A percentile compares a stretch with the other conserved stretches of the same genome.
These are phyloP conservation scores for Scomber colias DNA, from an alignment of 2,113 vertebrate species.

Conservation along the genomic window DNA sequence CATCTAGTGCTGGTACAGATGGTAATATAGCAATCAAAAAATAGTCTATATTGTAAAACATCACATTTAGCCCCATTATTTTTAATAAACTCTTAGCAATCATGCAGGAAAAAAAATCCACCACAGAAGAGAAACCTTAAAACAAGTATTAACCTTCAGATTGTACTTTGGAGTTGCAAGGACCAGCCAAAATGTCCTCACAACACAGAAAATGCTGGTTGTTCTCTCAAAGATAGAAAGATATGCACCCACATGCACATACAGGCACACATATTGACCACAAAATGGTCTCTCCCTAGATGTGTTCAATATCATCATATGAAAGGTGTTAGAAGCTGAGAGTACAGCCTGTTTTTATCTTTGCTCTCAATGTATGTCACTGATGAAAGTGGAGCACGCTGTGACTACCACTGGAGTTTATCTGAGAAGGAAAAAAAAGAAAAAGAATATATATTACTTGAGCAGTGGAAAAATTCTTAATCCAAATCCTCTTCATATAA, in stretches of 20 bases:
- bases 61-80: background rate
- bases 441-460: slow-evolving; percentile 66
- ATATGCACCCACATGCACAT: background rate
- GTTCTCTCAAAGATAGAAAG: too few relatives aligned
- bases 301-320: background rate
- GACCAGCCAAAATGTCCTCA: too few relatives aligned
- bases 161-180: too few relatives aligned
- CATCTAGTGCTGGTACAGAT: slow-evolving; percentile 29
- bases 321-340: slow-evolving; percentile 12
- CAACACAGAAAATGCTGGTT: too few relatives aligned
- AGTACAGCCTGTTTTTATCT: slow-evolving; percentile 35
- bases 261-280: background rate
- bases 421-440: slow-evolving; percentile 45
- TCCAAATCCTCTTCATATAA: slow-evolving; percentile 84
- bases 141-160: too few relatives aligned
- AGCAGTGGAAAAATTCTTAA: slow-evolving; percentile 74
- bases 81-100: background rate
- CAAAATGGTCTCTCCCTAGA: background rate
- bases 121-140: background rate
- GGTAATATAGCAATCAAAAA: slow-evolving; percentile 12
- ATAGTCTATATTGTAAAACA: background rate
- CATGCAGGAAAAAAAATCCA: slow-evolving; percentile 13
- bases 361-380: slow-evolving; percentile 19
- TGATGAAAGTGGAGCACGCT: slow-evolving; percentile 32
- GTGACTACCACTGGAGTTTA: slow-evolving; percentile 41